These are phyloP conservation scores for Orestias chungarensis DNA, from an alignment of 2,797 vertebrate genomes.

Conservation along the genomic window DNA sequence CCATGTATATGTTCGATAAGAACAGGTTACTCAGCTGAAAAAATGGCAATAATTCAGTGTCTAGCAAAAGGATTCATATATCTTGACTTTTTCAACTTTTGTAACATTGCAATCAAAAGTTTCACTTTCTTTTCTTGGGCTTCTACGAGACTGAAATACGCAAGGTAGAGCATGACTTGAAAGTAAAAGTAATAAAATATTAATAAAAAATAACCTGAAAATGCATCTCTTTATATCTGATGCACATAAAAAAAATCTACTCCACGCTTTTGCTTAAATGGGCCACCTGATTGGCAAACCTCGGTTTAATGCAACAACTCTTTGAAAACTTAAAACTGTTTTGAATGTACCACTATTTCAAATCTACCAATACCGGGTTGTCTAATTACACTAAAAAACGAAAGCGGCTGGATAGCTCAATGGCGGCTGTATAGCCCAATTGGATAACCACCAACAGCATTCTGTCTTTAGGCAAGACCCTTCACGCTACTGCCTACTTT, in stretches of 20 bases:
- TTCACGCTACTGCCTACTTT: too few species aligned
- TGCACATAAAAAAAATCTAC: too few species aligned
- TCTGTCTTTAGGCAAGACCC: too few species aligned
- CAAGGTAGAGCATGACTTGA: background rate
- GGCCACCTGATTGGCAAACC: too few species aligned
- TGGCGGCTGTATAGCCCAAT: too few species aligned
- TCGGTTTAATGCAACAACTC: background rate
- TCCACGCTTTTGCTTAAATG: too few species aligned
- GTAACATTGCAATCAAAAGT: background rate
- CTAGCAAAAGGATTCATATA: background rate
- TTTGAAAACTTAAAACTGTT: too few species aligned
- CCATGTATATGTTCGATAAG: slow-evolving; percentile 61
- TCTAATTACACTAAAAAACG: too few species aligned
- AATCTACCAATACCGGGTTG: too few species aligned
- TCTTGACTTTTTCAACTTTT: background rate
- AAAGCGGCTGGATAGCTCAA: too few species aligned
- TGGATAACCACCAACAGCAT: too few species aligned
- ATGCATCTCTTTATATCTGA: background rate
- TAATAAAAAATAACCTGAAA: background rate
- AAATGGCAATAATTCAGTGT: slow-evolving; percentile 13
- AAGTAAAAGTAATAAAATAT: background rate
- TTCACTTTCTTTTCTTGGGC: background rate
- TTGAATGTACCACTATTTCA: too few species aligned
- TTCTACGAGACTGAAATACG: background rate
- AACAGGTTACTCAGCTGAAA: slow-evolving; percentile 56